Evolutionary conservation across 2,113 vertebrate genomes (phyloP), one percentile per base, ranked within the genome.

Genomic region (Riparia riparia): DNA sequence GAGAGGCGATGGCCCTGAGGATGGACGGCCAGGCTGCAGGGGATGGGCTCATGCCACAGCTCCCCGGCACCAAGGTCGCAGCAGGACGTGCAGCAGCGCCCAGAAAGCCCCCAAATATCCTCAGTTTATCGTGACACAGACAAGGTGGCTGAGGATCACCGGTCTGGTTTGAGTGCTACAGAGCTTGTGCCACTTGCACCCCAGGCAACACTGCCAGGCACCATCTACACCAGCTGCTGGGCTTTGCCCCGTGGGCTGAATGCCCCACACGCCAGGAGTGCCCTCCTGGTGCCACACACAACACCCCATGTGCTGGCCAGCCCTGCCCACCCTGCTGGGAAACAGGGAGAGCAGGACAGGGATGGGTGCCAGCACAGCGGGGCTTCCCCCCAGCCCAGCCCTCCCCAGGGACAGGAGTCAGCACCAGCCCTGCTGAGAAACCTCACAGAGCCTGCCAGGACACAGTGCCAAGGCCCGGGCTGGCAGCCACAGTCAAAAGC

Each of bases 61-160:
- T 84, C 42, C 3, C 20, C 5, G 11, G 65, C 45, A 53, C n/a
- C 26, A 6, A 32, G 73, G 58, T 18, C 58, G 51, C 60, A 19
- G 88, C n/a, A 31, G 56, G 42, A 51, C 32, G 16, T 15, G 37
- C 34, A 41, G 41, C 56, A 78, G 37, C 13, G 3, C 53, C 29
- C 89, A 28, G 37, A 64, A 10, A 45, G 14, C 24, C 41, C 57
- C 1, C 4, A 53, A 1, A 41, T 24, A 47, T 2, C 44, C 37
- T 7, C 21, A 11, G 1, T 1, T 5, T 15, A 16, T 4, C 0
- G 0, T 2, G 4, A 50, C 21, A 21, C 22, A 17, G 34, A 24
- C 13, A 19, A 7, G 42, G 73, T 14, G 31, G 45, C 50, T 25
- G 53, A 71, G 54, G 18, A 50, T 12, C 45, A 37, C 25, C 32